A percentile compares a stretch with the other conserved stretches of the same genome.
These are phyloP conservation scores for Heteronetta atricapilla DNA, from an alignment of 2,113 vertebrate species.

Conservation along the genomic window DNA sequence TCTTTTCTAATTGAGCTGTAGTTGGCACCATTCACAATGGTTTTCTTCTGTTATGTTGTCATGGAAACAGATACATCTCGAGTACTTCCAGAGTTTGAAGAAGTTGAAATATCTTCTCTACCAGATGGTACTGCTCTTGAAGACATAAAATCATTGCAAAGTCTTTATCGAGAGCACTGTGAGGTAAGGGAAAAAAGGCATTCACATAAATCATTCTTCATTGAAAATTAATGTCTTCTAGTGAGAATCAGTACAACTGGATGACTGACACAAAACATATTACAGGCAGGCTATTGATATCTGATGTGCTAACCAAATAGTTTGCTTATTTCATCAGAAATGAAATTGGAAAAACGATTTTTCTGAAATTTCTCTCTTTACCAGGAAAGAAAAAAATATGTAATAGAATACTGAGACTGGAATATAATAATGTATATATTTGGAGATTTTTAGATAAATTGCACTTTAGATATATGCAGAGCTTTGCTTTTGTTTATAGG, in stretches of 20 bases:
- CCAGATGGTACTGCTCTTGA: slow-evolving; percentile 86
- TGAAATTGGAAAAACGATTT: not conserved
- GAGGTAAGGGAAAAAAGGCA: slow-evolving; percentile 68
- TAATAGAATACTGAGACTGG: not conserved
- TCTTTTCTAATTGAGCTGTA: slow-evolving; percentile 67
- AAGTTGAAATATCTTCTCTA: slow-evolving; percentile 85
- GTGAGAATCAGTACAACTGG: not conserved
- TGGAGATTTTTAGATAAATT: slow-evolving; percentile 1
- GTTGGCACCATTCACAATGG: slow-evolving; percentile 63
- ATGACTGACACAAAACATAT: not conserved
- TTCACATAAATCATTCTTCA: not conserved
- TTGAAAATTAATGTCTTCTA: not conserved
- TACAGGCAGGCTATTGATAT: not conserved
- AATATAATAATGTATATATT: not conserved
- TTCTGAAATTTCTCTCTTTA: not conserved
- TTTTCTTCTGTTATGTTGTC: slow-evolving; percentile 73
- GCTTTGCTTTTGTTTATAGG: not conserved
- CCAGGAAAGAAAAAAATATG: not conserved
- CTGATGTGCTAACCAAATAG: slow-evolving; percentile 13
- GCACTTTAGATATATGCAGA: not conserved
- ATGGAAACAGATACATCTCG: slow-evolving; percentile 86
- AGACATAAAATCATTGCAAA: slow-evolving; percentile 85
- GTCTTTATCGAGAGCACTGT: slow-evolving; percentile 89
- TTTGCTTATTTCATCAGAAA: not conserved
- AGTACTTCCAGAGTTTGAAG: slow-evolving; percentile 87